Base-by-base conservation (phyloP, 2,888 invertebrate genomes). In the Dynastes maya region DNA sequence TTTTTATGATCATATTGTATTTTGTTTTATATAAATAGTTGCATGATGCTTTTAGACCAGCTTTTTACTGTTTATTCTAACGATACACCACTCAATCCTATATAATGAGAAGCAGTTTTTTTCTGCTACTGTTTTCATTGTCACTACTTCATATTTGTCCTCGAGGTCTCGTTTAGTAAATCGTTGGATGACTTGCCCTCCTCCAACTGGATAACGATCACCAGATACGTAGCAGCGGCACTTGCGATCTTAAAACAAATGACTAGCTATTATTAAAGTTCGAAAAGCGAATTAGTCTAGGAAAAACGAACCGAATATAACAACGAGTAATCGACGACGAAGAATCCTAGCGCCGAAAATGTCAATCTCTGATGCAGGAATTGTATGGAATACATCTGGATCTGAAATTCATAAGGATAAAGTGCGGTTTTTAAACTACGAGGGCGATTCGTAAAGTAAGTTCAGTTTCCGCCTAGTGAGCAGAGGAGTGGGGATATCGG, bases 331-430 rank as follows among this genome's bases (percentile, higher is more conserved):
- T 90, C 89, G 1, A 90, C 86, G 13, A 84, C 87, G 75, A 90
- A 90, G 81, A 90, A 90, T 51, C 90, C 90, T 68, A 89, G 87
- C 3, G 89, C 90, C 1, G 89, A 88, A 79, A 90, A 90, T 55
- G 85, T 81, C 0, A 90, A 83, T 79, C 88, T 88, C 81, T 90
- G 90, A 82, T 90, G 90, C 0, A 90, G 81, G 80, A 90, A 84
- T 83, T 90, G 90, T 70, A 90, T 82, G 0, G 90, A 90, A 81
- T 89, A 90, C 82, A 89, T 89, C 80, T 89, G 89, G 74, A 90
- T 88, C 90, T 90, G 77, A 75, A 82, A 80, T 45, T 9, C 45
- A 45, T 5, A 32, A 32, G 32, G 5, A 32, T 5, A 32, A 32
- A 32, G 32, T 32, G 32, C 32, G 32, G 5, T 32, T 32, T 32